phyloP scores from a whole-genome alignment of 2,888 invertebrate genomes.

The Drosophila nr. medialis region DNA sequence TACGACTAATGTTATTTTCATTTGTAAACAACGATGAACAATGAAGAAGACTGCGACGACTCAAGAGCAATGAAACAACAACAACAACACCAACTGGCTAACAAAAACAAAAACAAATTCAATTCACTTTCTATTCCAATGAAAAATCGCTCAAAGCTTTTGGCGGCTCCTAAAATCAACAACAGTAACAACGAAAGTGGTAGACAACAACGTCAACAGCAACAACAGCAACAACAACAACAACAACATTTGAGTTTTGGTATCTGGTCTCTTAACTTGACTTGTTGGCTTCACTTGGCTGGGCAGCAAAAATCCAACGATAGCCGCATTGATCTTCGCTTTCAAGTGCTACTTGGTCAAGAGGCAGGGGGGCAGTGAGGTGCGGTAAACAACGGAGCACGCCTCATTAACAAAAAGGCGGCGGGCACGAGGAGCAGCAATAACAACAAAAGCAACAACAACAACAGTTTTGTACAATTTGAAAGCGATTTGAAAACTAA shows the following conservation, averaged over 20 bases:
- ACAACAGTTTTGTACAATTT: slow-evolving; percentile 57
- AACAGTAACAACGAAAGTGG: slow-evolving; percentile 75
- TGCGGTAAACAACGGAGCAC: slow-evolving; percentile 65
- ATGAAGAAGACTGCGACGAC: slow-evolving; percentile 55
- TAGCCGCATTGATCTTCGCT: slow-evolving; percentile 72
- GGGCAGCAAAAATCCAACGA: slow-evolving; percentile 55
- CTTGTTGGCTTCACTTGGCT: slow-evolving; percentile 37
- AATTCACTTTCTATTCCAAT: slow-evolving; percentile 82
- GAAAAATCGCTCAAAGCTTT: slow-evolving; percentile 73
- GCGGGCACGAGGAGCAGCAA: slow-evolving; percentile 39
- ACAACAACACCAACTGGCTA: slow-evolving; percentile 29
- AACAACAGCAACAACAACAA: slow-evolving; percentile 42
- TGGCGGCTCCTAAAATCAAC: slow-evolving; percentile 56
- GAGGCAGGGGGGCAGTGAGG: slow-evolving; percentile 29
- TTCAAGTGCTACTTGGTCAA: slow-evolving; percentile 30
- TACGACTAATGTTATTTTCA: slow-evolving; percentile 58
- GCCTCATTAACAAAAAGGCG: slow-evolving; percentile 74
- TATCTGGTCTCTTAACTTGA: slow-evolving; percentile 33
- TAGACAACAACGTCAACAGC: slow-evolving; percentile 55
- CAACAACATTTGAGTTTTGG: slow-evolving; percentile 51
- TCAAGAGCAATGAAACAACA: slow-evolving; percentile 58
- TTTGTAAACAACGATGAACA: slow-evolving; percentile 40
- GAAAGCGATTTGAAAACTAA: slow-evolving; percentile 71
- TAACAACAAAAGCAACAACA: slow-evolving; percentile 36
- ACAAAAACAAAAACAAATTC: slow-evolving; percentile 66